phyloP scores from a whole-genome alignment of 2,888 invertebrate species.

The Vandiemenella viatica region DNA sequence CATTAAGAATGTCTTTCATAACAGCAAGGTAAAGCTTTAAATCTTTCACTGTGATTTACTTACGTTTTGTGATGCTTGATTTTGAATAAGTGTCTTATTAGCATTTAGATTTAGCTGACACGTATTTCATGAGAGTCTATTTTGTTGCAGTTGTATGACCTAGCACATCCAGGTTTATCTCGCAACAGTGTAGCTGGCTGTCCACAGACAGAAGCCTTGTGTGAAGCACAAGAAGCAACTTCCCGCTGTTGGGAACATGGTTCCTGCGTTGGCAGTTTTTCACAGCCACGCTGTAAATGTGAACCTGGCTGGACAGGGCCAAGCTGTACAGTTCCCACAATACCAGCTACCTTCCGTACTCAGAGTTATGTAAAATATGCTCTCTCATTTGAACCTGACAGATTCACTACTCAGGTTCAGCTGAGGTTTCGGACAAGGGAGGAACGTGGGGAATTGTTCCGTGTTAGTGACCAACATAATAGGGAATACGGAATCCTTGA shows the following conservation, averaged over 20 bases:
- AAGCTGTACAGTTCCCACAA: slow-evolving; percentile 68
- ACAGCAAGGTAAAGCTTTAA: slow-evolving; percentile 44
- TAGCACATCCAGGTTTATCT: slow-evolving; percentile 82
- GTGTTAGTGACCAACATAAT: slow-evolving; percentile 87
- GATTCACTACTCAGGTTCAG: slow-evolving; percentile 84
- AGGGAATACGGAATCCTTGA: slow-evolving; percentile 84
- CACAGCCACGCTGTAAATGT: slow-evolving; percentile 83
- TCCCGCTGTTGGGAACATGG: slow-evolving; percentile 85
- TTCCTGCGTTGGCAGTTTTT: slow-evolving; percentile 82
- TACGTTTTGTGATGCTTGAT: too few species aligned
- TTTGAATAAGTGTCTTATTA: too few species aligned
- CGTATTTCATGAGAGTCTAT: too few species aligned
- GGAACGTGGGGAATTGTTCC: slow-evolving; percentile 82
- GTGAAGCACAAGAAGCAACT: slow-evolving; percentile 73
- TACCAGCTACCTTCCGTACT: slow-evolving; percentile 80
- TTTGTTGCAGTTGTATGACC: slow-evolving; percentile 59
- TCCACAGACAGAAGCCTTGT: slow-evolving; percentile 82
- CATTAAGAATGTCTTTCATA: slow-evolving; percentile 87
- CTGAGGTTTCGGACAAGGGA: slow-evolving; percentile 86
- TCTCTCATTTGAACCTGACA: slow-evolving; percentile 81
- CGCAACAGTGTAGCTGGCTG: slow-evolving; percentile 80
- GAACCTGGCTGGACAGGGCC: slow-evolving; percentile 91
- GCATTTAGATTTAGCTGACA: too few species aligned
- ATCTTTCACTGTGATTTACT: background rate
- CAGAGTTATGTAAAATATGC: slow-evolving; percentile 96